Evolutionary conservation across 2,888 invertebrate genomes (phyloP), one percentile per base, ranked within the genome.

Genomic region (Endomychus coccineus): DNA sequence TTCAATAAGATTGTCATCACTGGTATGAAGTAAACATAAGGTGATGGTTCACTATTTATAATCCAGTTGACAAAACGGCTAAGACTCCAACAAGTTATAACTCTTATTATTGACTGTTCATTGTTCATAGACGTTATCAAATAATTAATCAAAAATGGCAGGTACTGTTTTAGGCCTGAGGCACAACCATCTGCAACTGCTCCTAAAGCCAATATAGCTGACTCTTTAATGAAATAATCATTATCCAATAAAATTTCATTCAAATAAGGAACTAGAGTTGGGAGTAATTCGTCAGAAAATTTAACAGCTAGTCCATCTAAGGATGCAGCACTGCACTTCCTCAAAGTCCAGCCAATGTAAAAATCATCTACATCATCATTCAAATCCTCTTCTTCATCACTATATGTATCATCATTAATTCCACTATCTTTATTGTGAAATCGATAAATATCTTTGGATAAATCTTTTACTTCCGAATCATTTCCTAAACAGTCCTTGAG

Each of bases 251-350:
- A 73, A 0, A 94, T 92, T 62, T 96, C 94, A 64, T 95, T 92
- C 6, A 99, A 74, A 55, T 95, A 90, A 4, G 97, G 97, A 54
- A 98, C 76, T 17, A 98, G 75, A 41, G 92, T 82, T 0, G 90
- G 89, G 52, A 97, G 73, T 41, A 98, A 75, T 44, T 94, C 92
- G 43, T 95, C 94, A 16, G 86, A 81, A 64, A 97, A 99, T 35
- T 97, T 94, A 64, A 92, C 89, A 23, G 98, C 94, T 36, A 99
- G 68, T 31, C 95, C 90, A 69, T 98, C 98, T 36, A 98, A 71
- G 0, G 96, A 96, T 16, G 98, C 97, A 0, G 98, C 98, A 54
- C 95, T 94, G 63, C 98, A 98, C 70, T 98, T 96, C 55, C 95
- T 80, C 51, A 98, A 74, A 70, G 96, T 98, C 97, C 97, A 98